These are phyloP conservation scores for Mechanitis mazaeus DNA, from an alignment of 2,888 invertebrate species.

Conservation along the genomic window DNA sequence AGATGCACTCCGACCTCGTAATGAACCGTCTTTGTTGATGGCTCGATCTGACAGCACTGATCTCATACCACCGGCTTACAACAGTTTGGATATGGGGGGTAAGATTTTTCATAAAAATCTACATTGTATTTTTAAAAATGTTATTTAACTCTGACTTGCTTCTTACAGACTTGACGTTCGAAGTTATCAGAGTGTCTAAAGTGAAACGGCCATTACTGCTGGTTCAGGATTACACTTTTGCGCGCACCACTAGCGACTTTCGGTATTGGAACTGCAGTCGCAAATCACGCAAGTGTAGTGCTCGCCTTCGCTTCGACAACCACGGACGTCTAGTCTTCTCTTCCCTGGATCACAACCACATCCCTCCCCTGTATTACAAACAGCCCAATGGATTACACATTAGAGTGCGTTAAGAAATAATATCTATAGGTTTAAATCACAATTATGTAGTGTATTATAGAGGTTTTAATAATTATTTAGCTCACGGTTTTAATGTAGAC, in stretches of 20 bases:
- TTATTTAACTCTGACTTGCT: no score
- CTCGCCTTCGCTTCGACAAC: conserved; percentile 34
- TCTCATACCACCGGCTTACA: neutral
- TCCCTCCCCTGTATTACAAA: conserved; percentile 23
- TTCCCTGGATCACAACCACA: conserved; percentile 27
- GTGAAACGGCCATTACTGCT: conserved; percentile 30
- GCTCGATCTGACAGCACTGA: neutral
- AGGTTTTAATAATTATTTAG: no score
- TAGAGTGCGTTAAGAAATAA: conserved; percentile 7
- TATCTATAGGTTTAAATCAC: no score
- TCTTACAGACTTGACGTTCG: conserved; percentile 24
- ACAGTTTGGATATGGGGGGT: conserved; percentile 3
- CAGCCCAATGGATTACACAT: conserved; percentile 23
- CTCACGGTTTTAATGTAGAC: no score
- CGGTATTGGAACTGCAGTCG: conserved; percentile 39
- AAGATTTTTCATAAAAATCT: neutral
- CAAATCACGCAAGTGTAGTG: conserved; percentile 34
- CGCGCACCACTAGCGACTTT: conserved; percentile 30
- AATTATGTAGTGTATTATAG: no score
- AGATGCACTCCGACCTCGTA: neutral
- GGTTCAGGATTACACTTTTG: conserved; percentile 29
- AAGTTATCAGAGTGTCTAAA: conserved; percentile 26
- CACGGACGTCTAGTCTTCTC: conserved; percentile 20
- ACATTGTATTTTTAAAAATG: no score
- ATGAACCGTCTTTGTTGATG: conserved; percentile 1